These are phyloP conservation scores for Euphonia xanthogaster DNA, from an alignment of 2,797 vertebrate species.

Conservation along the genomic window DNA sequence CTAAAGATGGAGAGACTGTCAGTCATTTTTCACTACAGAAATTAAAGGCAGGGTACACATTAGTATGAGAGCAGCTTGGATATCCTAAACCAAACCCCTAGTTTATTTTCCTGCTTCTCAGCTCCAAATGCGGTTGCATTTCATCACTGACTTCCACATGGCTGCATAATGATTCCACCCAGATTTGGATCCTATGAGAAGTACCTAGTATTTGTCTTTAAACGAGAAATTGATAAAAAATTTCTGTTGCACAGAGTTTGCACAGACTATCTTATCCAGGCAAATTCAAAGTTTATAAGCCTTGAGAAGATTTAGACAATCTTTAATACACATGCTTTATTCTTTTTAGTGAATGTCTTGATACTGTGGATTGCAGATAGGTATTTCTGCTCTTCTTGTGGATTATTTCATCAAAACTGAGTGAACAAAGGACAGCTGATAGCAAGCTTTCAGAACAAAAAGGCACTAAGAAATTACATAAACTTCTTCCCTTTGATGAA, in stretches of 20 bases:
- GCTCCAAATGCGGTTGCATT: neutral
- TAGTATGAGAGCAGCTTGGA: neutral
- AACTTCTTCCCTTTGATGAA: neutral
- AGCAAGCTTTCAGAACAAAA: neutral
- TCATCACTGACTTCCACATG: neutral
- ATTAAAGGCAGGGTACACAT: neutral
- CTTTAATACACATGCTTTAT: neutral
- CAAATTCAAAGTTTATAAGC: neutral
- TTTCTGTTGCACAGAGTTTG: neutral
- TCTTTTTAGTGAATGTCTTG: neutral
- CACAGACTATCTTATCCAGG: neutral
- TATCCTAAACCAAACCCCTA: neutral
- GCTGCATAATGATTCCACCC: neutral
- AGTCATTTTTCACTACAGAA: neutral
- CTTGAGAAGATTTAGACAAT: neutral
- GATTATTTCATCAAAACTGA: neutral
- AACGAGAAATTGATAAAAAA: neutral
- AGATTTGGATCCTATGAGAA: neutral
- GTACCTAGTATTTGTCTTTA: neutral
- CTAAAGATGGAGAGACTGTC: neutral
- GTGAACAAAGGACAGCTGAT: neutral
- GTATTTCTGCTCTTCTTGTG: neutral
- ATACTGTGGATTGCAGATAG: neutral
- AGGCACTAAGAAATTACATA: neutral
- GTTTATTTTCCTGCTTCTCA: neutral